Evolutionary conservation across 2,888 invertebrate species (phyloP), one percentile per base, ranked within the genome.

Genomic region (Teinopalpus imperialis): DNA sequence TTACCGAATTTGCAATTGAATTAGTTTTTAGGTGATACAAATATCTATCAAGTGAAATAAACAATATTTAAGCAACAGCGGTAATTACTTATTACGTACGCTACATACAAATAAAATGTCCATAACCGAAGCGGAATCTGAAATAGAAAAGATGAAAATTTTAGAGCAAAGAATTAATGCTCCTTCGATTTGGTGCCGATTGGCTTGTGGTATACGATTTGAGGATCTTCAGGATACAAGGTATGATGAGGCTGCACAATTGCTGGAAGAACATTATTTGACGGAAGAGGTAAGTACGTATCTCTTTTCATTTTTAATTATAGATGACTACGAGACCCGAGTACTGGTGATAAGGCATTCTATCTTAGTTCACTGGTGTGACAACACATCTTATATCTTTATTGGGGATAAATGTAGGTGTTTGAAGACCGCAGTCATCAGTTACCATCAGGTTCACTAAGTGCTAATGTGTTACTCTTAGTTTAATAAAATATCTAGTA

Each of bases 91-190:
- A 16, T 16, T 16, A 2, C 4, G 16, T 3, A 16, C 4, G 2
- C 16, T 16, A 16, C n/a, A 16, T 16, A 16, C 16, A 16, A 16
- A 16, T 16, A 53, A 43, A 52, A 81, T 85, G 85, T 71, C 81
- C 2, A 71, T 54, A 42, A 68, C 56, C 18, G 35, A 41, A 21
- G 80, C 78, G 2, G 82, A 80, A 52, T 68, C 75, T 10, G 68
- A 78, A 42, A 69, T 86, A 5, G 79, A 78, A 34, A 86, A 81
- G 55, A 85, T 88, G 69, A 82, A 79, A 43, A 53, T 66, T 0
- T 50, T 89, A 4, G 88, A 88, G 50, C 81, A 80, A 3, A 66
- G 89, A 13, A 89, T 89, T 26, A 86, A 80, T 44, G 88, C 89
- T 0, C 89, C 89, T 0, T 82, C 82, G 0, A 75, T 88, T 8